Percentiles rank a stretch among this genome's conserved stretches.
These are phyloP conservation scores for Popillia japonica DNA, from an alignment of 1,140 invertebrate genomes.

Conservation along the genomic window DNA sequence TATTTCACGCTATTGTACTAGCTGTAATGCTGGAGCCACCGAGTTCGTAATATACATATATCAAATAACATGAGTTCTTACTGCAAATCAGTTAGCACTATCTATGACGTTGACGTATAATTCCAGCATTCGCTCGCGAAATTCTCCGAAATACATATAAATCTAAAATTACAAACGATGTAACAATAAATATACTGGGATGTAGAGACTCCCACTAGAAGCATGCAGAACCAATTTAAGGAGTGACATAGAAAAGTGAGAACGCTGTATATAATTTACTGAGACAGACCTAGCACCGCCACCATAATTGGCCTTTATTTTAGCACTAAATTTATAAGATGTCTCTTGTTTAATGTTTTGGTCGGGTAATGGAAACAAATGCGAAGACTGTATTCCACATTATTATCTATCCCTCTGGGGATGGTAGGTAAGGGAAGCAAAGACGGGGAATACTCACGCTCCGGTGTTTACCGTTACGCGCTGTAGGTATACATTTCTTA, in stretches of 20 bases:
- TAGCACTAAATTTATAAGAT: slow-evolving; percentile 32
- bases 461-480: neutral
- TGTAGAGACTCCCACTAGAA: neutral
- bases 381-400: slow-evolving; percentile 36
- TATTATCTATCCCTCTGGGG: slow-evolving; percentile 15
- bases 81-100: neutral
- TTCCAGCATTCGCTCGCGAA: neutral
- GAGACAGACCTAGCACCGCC: slow-evolving; percentile 8
- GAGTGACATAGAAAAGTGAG: slow-evolving; percentile 20
- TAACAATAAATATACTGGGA: slow-evolving; percentile 20
- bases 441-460: neutral
- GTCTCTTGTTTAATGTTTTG: slow-evolving; percentile 43
- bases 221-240: slow-evolving; percentile 26
- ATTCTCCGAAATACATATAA: slow-evolving; percentile 8
- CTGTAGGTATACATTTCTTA: slow-evolving; percentile 1
- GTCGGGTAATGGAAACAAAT: slow-evolving; percentile 42
- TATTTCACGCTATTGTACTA: too few species aligned
- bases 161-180: slow-evolving; percentile 16
- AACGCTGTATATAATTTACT: slow-evolving; percentile 17
- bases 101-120: neutral
- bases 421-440: neutral
- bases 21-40: too few species aligned
- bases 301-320: slow-evolving; percentile 43
- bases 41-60: neutral
- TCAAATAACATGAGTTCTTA: neutral